These are phyloP conservation scores for Columbina picui DNA, from an alignment of 2,113 vertebrate genomes.

Conservation along the genomic window DNA sequence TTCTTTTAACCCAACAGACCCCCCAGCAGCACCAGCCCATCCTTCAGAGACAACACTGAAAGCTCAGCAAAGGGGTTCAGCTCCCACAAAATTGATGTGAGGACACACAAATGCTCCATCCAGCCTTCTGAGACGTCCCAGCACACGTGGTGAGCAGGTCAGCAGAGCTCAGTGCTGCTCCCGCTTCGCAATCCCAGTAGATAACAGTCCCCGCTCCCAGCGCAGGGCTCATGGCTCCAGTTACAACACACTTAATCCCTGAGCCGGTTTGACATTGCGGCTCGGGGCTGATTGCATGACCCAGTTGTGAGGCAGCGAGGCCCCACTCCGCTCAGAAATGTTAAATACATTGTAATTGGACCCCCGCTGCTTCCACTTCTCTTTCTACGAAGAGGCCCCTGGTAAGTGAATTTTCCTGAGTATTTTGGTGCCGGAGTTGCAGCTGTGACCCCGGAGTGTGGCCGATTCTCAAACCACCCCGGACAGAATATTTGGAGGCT, in stretches of 20 bases:
- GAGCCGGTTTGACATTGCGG: background rate
- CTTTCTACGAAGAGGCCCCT: background rate
- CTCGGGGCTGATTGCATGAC: background rate
- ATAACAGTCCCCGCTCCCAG: background rate
- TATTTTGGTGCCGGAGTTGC: fast-evolving
- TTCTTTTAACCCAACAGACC: background rate
- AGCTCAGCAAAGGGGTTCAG: background rate
- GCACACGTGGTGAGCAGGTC: background rate
- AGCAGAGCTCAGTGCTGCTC: background rate
- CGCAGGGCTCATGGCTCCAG: background rate
- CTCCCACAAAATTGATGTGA: fast-evolving
- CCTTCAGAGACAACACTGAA: background rate
- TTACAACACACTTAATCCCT: conserved; percentile 57
- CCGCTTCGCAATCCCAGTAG: background rate
- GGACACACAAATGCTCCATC: fast-evolving
- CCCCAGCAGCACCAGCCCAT: background rate
- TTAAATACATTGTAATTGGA: conserved; percentile 45
- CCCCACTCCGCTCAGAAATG: conserved; percentile 33
- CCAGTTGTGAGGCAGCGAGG: conserved; percentile 24
- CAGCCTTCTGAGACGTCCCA: fast-evolving
- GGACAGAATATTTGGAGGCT: background rate
- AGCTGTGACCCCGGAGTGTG: fast-evolving
- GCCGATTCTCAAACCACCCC: background rate
- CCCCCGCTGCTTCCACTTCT: background rate
- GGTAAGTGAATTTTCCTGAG: conserved; percentile 15